Base-by-base conservation (phyloP, 35 echinoderm and acorn worm species). In the Ptychodera flava region DNA sequence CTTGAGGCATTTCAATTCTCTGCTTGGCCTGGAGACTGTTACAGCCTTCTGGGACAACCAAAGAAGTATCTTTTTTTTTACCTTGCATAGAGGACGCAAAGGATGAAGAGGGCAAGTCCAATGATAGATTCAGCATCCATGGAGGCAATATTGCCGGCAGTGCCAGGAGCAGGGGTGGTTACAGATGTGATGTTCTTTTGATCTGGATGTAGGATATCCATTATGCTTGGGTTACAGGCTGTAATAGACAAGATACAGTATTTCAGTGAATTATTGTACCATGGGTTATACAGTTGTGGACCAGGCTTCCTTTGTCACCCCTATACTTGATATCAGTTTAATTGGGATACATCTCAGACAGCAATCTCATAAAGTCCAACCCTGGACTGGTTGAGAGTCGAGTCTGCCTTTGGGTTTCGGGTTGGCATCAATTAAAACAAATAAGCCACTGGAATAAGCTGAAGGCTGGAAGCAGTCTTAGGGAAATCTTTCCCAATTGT, bases 151-250 rank as follows among this genome's bases (percentile, higher is more conserved):
- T n/a, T n/a, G 85, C 96, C 28, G 88, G 80, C 28, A 37, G 33
- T 30, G 78, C 35, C 1, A 30, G 28, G 22, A 34, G 45, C 6
- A 64, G 45, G 38, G 36, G 38, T 78, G 77, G 16, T 85, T 28
- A 83, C 32, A 12, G 34, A 0, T 16, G 45, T 36, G 1, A 31
- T 79, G 29, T 38, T 45, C 34, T 22, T 22, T 12, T 22, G 6
- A 64, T 12, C 45, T 64, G 45, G 45, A 22, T 86, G 32, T 1
- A 92, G 52, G 82, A 98, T 92, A n/a, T 78, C 1, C 30, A 76
- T 32, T 16, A 99, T n/a, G 1, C 96, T 85, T 33, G 96, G 96
- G 88, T 99, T 99, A 83, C 96, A 99, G 0, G 85, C 96, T 99
- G 82, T 37, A 83, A 16, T 36, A 36, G n/a, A 2, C 28, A 80